Conservation (phyloP, 2,888 invertebrate genomes). For the Napeogenes inachia region DNA sequence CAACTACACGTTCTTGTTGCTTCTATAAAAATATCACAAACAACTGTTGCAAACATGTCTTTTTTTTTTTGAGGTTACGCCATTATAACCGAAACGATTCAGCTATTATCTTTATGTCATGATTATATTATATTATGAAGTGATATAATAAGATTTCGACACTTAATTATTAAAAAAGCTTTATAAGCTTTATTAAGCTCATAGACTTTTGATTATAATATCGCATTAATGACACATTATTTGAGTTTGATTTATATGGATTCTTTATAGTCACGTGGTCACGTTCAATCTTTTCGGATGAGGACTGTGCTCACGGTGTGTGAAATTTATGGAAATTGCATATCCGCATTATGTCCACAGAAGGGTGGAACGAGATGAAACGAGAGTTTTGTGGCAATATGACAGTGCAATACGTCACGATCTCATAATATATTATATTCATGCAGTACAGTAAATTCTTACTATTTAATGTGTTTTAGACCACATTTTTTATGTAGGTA, state of each 20-base stretch:
- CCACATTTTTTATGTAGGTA: no score
- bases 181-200: no score
- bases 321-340: constrained; percentile 78
- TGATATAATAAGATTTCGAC: no score
- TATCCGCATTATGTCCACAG: constrained; percentile 66
- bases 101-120: no score
- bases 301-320: constrained; percentile 67
- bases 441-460: constrained; percentile 1
- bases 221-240: neutral
- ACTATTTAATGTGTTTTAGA: constrained; percentile 1
- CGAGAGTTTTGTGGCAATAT: constrained; percentile 27
- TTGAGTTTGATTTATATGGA: constrained; percentile 13
- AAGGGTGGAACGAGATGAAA: constrained; percentile 40
- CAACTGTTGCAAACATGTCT: neutral
- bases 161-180: neutral
- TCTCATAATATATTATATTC: constrained; percentile 8
- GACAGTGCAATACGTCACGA: constrained; percentile 20
- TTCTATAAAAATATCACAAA: constrained; percentile 47
- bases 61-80: neutral
- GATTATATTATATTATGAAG: no score
- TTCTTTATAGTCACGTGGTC: constrained; percentile 52
- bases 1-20: constrained; percentile 52
- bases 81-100: no score
- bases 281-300: constrained; percentile 70
- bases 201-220: neutral